A percentile compares a stretch with the other conserved stretches of the same genome.
phyloP scores from a whole-genome alignment of 2,888 invertebrate species.

The Cantharis flavilabris region DNA sequence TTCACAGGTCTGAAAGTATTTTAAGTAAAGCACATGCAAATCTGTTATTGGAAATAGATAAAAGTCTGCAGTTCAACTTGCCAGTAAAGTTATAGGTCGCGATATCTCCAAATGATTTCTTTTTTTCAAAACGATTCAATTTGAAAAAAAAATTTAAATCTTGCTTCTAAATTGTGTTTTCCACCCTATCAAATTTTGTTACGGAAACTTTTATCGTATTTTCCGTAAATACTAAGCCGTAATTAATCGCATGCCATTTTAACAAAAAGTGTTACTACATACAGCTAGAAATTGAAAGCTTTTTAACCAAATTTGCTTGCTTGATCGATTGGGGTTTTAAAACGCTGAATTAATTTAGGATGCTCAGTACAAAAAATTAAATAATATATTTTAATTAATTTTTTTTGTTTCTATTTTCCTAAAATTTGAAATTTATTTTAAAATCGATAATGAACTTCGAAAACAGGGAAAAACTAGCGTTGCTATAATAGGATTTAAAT shows the following conservation, averaged over 20 bases:
- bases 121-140: background rate
- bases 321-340: conserved; percentile 6
- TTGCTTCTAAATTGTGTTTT: background rate
- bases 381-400: background rate
- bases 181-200: background rate
- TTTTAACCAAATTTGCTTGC: background rate
- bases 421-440: background rate
- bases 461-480: background rate
- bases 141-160: background rate
- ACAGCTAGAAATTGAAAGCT: conserved; percentile 9
- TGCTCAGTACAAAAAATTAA: background rate
- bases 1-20: conserved; percentile 17
- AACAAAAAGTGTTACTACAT: conserved; percentile 10
- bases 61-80: conserved; percentile 10
- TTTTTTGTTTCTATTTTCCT: background rate
- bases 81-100: conserved; percentile 2
- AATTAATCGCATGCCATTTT: conserved; percentile 12
- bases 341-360: background rate
- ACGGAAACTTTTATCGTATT: conserved; percentile 2
- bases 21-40: conserved; percentile 20
- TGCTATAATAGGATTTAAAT: background rate
- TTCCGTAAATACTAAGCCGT: conserved; percentile 13
- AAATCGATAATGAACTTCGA: background rate
- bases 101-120: conserved; percentile 7
- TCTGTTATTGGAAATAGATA: conserved; percentile 27